Percentiles rank a stretch among this genome's conserved stretches.
phyloP scores from a whole-genome alignment of 2,797 vertebrate genomes.

The Enoplosus armatus region DNA sequence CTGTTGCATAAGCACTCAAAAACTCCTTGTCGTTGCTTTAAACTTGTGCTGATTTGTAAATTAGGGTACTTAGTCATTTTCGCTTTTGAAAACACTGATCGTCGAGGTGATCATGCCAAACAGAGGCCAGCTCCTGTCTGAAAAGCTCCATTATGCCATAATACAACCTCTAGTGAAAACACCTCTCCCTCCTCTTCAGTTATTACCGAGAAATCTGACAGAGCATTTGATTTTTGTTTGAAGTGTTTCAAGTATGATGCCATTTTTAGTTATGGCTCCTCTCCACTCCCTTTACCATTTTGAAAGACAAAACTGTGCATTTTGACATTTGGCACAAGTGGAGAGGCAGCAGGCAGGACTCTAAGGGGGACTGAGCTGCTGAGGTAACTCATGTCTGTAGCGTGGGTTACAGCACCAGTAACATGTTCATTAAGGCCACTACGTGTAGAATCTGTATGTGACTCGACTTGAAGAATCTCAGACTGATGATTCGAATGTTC shows the following conservation, averaged over 20 bases:
- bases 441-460: background rate
- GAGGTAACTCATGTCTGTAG: constrained; percentile 5
- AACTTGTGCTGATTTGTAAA: constrained; percentile 19
- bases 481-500: too few relatives aligned
- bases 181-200: constrained; percentile 16
- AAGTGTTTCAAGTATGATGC: background rate
- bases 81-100: constrained; percentile 19
- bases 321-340: constrained; percentile 31
- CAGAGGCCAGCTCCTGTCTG: constrained; percentile 12
- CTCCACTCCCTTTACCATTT: constrained; percentile 15
- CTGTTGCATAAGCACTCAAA: too few relatives aligned
- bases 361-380: background rate
- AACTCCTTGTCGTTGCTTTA: too few relatives aligned
- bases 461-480: too few relatives aligned
- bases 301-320: constrained; percentile 15
- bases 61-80: constrained; percentile 1
- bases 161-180: constrained; percentile 22
- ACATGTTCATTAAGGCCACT: background rate
- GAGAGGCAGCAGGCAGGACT: constrained; percentile 8
- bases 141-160: constrained; percentile 4
- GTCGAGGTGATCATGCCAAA: background rate
- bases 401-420: background rate
- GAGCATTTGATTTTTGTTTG: constrained; percentile 26
- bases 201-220: constrained; percentile 14
- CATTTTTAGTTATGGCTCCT: constrained; percentile 20